Percentiles rank a stretch among this genome's conserved stretches.
Conservation (phyloP, 2,888 invertebrate species). For the Drosophila mercatorum region DNA sequence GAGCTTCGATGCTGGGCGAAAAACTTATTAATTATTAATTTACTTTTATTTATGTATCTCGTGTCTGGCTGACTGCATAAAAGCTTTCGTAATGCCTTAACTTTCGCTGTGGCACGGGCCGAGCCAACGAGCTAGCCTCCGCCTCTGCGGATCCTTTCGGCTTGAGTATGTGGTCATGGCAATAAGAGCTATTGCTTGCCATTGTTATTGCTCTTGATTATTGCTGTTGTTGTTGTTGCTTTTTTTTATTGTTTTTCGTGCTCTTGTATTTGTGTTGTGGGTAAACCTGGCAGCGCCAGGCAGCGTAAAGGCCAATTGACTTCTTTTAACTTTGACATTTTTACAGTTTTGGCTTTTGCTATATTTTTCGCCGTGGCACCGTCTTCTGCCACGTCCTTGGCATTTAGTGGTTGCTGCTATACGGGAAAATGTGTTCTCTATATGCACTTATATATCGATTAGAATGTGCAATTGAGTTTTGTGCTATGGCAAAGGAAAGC, state of each 20-base stretch:
- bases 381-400: slow-evolving; percentile 51
- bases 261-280: not conserved
- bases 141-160: not conserved
- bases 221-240: not conserved
- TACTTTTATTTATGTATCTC: slow-evolving; percentile 49
- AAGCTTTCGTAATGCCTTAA: slow-evolving; percentile 39
- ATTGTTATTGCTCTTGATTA: slow-evolving; percentile 28
- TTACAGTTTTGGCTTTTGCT: slow-evolving; percentile 47
- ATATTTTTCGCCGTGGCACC: slow-evolving; percentile 10
- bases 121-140: not conserved
- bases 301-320: slow-evolving; percentile 47
- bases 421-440: slow-evolving; percentile 12
- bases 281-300: slow-evolving; percentile 5
- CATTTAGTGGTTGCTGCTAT: slow-evolving; percentile 42
- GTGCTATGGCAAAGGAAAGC: not conserved
- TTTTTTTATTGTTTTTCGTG: slow-evolving; percentile 34
- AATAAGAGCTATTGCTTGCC: slow-evolving; percentile 51
- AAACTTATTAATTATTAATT: slow-evolving; percentile 71
- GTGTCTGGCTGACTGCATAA: slow-evolving; percentile 39
- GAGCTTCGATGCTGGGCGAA: slow-evolving; percentile 30
- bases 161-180: slow-evolving; percentile 39
- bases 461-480: not conserved
- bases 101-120: slow-evolving; percentile 14
- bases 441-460: slow-evolving; percentile 11
- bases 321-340: slow-evolving; percentile 59